These are phyloP conservation scores for Scortum barcoo DNA, from an alignment of 2,113 vertebrate species.

Conservation along the genomic window DNA sequence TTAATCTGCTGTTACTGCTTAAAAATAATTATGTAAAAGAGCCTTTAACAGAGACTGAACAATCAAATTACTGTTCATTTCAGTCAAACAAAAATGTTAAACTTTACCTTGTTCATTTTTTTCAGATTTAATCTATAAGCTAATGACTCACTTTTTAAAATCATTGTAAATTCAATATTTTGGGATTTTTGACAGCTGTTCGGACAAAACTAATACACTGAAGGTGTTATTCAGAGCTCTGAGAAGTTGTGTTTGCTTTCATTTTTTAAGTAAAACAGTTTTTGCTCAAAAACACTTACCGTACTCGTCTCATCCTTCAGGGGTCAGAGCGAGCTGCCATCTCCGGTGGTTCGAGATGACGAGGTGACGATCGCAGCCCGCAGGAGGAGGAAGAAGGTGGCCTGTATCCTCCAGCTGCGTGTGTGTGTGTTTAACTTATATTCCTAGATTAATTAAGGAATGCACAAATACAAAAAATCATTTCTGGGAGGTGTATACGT, in stretches of 20 bases:
- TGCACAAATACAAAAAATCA: not conserved
- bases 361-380: slow-evolving; percentile 84
- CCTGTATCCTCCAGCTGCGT: slow-evolving; percentile 88
- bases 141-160: too few relatives aligned
- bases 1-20: too few relatives aligned
- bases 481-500: not conserved
- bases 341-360: slow-evolving; percentile 84
- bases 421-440: not conserved
- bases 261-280: too few relatives aligned
- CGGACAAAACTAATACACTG: not conserved
- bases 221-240: not conserved
- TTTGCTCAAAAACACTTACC: not conserved
- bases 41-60: too few relatives aligned
- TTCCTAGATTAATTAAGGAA: not conserved
- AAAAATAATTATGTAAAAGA: too few relatives aligned
- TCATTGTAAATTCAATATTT: too few relatives aligned
- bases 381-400: slow-evolving; percentile 87
- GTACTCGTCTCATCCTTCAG: not conserved
- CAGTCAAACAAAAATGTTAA: too few relatives aligned
- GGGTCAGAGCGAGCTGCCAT: slow-evolving; percentile 74
- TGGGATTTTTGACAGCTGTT: too few relatives aligned
- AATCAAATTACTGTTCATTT: too few relatives aligned
- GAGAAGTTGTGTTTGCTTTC: too few relatives aligned
- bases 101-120: too few relatives aligned
- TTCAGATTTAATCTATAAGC: too few relatives aligned